phyloP scores from a whole-genome alignment of 2,797 vertebrate genomes.

The Gouania willdenowi region DNA sequence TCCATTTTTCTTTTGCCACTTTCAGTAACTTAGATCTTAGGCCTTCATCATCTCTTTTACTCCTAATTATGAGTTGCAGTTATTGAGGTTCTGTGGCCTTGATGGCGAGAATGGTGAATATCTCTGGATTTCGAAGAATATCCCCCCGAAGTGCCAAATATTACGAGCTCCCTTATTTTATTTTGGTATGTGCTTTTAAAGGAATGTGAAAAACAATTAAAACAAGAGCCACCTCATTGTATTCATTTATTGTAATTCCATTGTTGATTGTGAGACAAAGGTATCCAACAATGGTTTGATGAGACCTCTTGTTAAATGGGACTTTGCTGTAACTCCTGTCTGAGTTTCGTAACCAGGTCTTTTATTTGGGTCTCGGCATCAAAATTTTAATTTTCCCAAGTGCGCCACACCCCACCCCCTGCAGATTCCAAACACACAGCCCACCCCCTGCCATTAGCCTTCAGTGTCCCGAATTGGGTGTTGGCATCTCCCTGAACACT shows the following conservation, averaged over 20 bases:
- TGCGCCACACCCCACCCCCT: conserved; percentile 39
- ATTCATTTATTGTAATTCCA: conserved; percentile 58
- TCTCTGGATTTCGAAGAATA: too few relatives aligned
- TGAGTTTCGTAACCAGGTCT: conserved; percentile 73
- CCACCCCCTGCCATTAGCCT: conserved; percentile 48
- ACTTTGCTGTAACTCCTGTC: conserved; percentile 71
- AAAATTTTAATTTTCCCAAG: conserved; percentile 63
- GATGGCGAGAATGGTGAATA: too few relatives aligned
- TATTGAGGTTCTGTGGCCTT: too few relatives aligned
- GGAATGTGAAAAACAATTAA: too few relatives aligned
- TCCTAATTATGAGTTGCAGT: too few relatives aligned
- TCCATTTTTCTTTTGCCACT: too few relatives aligned
- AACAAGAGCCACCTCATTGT: conserved; percentile 41
- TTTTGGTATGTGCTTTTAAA: too few relatives aligned
- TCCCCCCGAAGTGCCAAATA: too few relatives aligned
- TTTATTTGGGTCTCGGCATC: conserved; percentile 61
- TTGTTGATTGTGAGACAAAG: conserved; percentile 61
- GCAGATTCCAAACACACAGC: conserved; percentile 4
- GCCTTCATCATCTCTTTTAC: too few relatives aligned
- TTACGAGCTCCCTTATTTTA: too few relatives aligned
- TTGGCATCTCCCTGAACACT: conserved; percentile 63
- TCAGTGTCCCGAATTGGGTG: conserved; percentile 56
- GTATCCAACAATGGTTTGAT: conserved; percentile 65
- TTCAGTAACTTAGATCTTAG: too few relatives aligned
- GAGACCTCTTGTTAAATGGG: conserved; percentile 68